A percentile compares a stretch with the other conserved stretches of the same genome.
Conservation (phyloP, 53 echinoderm and acorn worm species). For the Luidia sarsii region DNA sequence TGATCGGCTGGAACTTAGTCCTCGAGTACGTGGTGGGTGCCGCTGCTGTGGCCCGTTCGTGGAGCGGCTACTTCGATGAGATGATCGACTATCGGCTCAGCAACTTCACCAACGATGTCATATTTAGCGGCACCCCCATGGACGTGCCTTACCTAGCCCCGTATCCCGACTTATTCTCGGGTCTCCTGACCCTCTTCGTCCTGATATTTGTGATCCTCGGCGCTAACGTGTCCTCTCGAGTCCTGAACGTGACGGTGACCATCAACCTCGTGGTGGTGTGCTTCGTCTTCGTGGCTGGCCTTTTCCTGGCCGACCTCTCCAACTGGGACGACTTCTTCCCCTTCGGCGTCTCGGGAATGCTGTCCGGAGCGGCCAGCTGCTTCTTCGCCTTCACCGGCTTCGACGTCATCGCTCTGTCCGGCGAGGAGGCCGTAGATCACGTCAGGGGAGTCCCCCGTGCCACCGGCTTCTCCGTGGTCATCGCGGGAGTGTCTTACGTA, state of each 20-base stretch:
- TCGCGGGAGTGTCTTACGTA: slow-evolving; percentile 62
- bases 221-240: slow-evolving; percentile 52
- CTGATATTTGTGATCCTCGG: slow-evolving; percentile 60
- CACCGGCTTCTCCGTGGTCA: slow-evolving; percentile 41
- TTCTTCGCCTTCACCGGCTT: slow-evolving; percentile 78
- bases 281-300: slow-evolving; percentile 53
- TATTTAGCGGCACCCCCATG: slow-evolving; percentile 54
- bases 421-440: slow-evolving; percentile 69
- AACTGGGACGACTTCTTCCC: slow-evolving; percentile 71
- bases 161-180: slow-evolving; percentile 68
- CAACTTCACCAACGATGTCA: slow-evolving; percentile 62
- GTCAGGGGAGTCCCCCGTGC: slow-evolving; percentile 64
- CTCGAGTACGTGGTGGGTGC: slow-evolving; percentile 67
- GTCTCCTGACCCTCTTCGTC: slow-evolving; percentile 53
- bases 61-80: slow-evolving; percentile 75
- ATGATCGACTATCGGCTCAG: slow-evolving; percentile 46
- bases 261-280: slow-evolving; percentile 48
- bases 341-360: slow-evolving; percentile 52
- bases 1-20: slow-evolving; percentile 83
- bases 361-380: slow-evolving; percentile 72
- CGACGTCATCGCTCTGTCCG: slow-evolving; percentile 72
- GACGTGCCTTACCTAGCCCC: slow-evolving; percentile 40
- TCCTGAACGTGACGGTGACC: slow-evolving; percentile 36
- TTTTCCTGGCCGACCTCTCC: slow-evolving; percentile 37
- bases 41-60: slow-evolving; percentile 61